Evolutionary conservation across 2,113 vertebrate genomes (phyloP).

Genomic region (Chlamydotis undulata): DNA sequence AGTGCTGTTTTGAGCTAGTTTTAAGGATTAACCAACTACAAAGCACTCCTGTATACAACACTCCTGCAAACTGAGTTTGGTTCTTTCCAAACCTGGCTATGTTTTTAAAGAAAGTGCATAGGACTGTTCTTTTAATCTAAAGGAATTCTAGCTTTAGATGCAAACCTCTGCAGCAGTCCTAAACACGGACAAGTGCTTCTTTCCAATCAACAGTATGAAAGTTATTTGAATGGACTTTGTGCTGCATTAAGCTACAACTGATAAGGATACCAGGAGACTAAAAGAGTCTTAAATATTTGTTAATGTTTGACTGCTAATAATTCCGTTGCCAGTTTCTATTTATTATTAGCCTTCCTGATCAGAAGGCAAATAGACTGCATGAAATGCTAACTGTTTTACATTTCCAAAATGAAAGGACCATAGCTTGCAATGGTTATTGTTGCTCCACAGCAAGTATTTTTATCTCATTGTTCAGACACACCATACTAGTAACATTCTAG

Average conservation of each 20-base stretch:
- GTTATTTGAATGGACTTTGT: constrained; percentile 11
- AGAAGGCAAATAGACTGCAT: background rate
- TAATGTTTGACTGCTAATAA: constrained; percentile 38
- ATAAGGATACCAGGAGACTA: constrained; percentile 2
- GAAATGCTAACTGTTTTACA: background rate
- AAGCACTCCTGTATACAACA: background rate
- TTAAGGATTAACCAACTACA: background rate
- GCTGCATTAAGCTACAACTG: background rate
- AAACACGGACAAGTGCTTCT: background rate
- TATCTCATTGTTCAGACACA: background rate
- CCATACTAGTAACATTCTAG: background rate
- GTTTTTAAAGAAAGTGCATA: background rate
- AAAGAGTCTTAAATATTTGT: background rate
- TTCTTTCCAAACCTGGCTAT: background rate
- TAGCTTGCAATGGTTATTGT: background rate
- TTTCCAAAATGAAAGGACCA: background rate
- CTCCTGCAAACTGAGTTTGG: background rate
- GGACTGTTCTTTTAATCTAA: background rate
- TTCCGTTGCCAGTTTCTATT: background rate
- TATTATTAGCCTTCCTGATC: background rate
- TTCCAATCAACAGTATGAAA: background rate
- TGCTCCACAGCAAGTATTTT: background rate
- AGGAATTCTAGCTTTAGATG: background rate
- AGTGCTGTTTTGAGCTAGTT: background rate
- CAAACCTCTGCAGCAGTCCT: background rate